phyloP scores from a whole-genome alignment of 2,888 invertebrate species.

The Trichopoda pennipes region DNA sequence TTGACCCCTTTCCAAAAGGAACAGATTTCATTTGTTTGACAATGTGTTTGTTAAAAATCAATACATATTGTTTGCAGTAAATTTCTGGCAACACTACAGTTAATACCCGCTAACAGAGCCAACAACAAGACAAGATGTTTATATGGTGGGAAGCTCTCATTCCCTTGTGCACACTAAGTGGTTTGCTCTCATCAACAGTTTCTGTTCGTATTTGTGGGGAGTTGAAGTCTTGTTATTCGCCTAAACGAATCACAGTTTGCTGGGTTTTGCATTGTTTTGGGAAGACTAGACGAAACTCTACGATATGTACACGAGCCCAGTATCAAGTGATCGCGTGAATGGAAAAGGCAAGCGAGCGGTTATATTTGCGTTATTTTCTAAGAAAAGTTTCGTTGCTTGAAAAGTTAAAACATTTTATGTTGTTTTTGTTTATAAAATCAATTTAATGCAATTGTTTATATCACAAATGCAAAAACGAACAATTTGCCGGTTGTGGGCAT shows the following conservation, averaged over 20 bases:
- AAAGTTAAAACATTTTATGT: not conserved
- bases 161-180: not conserved
- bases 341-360: constrained; percentile 69
- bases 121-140: constrained; percentile 7
- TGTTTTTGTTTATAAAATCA: constrained; percentile 45
- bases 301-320: constrained; percentile 65
- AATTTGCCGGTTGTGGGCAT: constrained; percentile 57
- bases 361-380: constrained; percentile 50
- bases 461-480: constrained; percentile 32
- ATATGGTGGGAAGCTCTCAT: not conserved
- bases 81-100: constrained; percentile 26
- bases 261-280: constrained; percentile 31
- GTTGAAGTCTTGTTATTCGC: constrained; percentile 16
- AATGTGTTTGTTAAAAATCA: too few species aligned
- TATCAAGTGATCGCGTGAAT: constrained; percentile 69
- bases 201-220: constrained; percentile 30
- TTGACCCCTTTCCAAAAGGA: too few species aligned
- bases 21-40: too few species aligned
- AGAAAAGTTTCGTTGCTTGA: constrained; percentile 16
- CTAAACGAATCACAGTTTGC: constrained; percentile 37
- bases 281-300: constrained; percentile 60
- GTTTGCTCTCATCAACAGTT: constrained; percentile 17
- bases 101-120: constrained; percentile 34
- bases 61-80: not conserved
- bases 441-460: constrained; percentile 25